phyloP scores from a whole-genome alignment of 1,140 invertebrate species.

The Plodia interpunctella region DNA sequence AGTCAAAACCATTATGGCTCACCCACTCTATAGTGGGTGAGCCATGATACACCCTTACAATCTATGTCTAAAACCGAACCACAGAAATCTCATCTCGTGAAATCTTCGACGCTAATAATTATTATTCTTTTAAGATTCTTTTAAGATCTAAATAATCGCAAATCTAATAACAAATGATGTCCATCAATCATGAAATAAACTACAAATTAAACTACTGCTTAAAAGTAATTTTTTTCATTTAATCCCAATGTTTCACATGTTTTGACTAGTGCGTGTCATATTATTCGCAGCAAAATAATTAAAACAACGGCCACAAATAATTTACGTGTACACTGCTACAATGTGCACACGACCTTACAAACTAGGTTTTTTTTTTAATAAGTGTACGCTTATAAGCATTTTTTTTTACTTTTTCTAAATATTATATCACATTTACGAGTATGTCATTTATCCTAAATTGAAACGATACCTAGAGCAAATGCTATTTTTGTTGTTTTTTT shows the following conservation, averaged over 20 bases:
- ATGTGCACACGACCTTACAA: slow-evolving; percentile 33
- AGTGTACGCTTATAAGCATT: slow-evolving; percentile 62
- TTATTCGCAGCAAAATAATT: background rate
- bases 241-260: background rate
- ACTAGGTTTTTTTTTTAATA: slow-evolving; percentile 46
- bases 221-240: too few species aligned
- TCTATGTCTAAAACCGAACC: too few species aligned
- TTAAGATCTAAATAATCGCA: too few species aligned
- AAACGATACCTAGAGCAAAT: slow-evolving; percentile 48
- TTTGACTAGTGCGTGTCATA: slow-evolving; percentile 1
- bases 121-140: too few species aligned
- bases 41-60: too few species aligned
- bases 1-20: too few species aligned
- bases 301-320: slow-evolving; percentile 18
- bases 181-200: too few species aligned
- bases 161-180: too few species aligned
- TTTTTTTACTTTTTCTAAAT: slow-evolving; percentile 58
- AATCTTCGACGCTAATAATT: too few species aligned
- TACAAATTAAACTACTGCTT: too few species aligned
- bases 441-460: slow-evolving; percentile 53
- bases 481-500: slow-evolving; percentile 45
- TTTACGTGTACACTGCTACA: background rate
- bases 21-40: too few species aligned
- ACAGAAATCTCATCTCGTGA: too few species aligned
- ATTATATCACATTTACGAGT: slow-evolving; percentile 72